Evolutionary conservation across 2,888 invertebrate genomes (phyloP).

Genomic region (Epistrophe eligans): DNA sequence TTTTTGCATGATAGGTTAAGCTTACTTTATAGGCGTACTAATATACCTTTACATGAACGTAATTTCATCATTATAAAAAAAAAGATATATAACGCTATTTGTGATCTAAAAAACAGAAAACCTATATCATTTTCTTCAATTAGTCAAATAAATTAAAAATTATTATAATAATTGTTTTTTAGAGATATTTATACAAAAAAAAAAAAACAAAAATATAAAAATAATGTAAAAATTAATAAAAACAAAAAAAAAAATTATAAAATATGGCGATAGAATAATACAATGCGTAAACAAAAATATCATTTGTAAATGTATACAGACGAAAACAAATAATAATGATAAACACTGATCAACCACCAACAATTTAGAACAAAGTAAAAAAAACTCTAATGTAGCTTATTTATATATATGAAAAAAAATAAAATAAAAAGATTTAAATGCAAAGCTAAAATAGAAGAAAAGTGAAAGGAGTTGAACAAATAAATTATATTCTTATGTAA

Average conservation of each 20-base stretch:
- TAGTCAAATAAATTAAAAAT: conserved; percentile 74
- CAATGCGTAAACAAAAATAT: conserved; percentile 71
- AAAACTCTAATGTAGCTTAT: conserved; percentile 68
- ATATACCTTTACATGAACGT: conserved; percentile 70
- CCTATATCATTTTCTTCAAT: conserved; percentile 77
- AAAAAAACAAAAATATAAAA: conserved; percentile 49
- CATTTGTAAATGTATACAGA: conserved; percentile 76
- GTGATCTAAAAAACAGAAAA: conserved; percentile 72
- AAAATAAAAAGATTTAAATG: conserved; percentile 52
- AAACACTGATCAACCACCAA: conserved; percentile 76
- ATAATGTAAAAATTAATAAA: conserved; percentile 74
- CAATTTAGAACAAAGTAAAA: conserved; percentile 67
- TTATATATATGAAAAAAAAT: conserved; percentile 56
- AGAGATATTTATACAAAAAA: conserved; percentile 75
- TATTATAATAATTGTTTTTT: conserved; percentile 73
- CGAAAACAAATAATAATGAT: conserved; percentile 75
- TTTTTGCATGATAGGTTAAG: conserved; percentile 71
- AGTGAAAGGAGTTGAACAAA: conserved; percentile 29
- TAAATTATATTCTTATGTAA: conserved; percentile 58
- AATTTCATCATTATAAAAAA: conserved; percentile 57
- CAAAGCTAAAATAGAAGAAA: conserved; percentile 44
- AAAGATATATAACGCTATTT: conserved; percentile 72
- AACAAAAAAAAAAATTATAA: conserved; percentile 43
- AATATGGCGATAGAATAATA: conserved; percentile 69
- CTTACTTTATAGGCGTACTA: conserved; percentile 65